phyloP scores from a whole-genome alignment of 2,888 invertebrate species.

The Syrista parreyssii region DNA sequence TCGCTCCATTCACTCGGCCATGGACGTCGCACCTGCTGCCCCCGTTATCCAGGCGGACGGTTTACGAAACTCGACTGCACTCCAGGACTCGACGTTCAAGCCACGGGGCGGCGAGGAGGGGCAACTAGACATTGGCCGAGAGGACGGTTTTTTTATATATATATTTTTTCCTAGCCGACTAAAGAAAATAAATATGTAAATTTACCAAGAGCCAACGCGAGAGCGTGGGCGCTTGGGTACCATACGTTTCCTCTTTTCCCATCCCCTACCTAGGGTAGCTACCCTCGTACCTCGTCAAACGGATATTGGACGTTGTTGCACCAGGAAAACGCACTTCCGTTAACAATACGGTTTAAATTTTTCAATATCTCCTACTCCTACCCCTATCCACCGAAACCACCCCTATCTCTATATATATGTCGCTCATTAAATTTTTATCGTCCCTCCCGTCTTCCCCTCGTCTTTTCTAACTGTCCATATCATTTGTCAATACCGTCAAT shows the following conservation, averaged over 20 bases:
- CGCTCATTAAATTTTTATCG: slow-evolving; percentile 5
- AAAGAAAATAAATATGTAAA: slow-evolving; percentile 39
- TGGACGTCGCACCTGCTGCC: neutral
- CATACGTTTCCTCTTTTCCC: neutral
- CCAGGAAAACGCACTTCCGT: slow-evolving; percentile 26
- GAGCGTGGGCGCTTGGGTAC: neutral
- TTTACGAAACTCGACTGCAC: slow-evolving; percentile 13
- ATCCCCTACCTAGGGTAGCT: slow-evolving; percentile 3
- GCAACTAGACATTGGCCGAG: slow-evolving; percentile 22
- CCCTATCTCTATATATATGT: neutral
- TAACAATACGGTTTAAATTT: slow-evolving; percentile 30
- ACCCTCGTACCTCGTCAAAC: slow-evolving; percentile 5
- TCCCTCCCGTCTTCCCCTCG: no score
- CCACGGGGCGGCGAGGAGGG: slow-evolving; percentile 10
- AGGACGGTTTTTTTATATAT: slow-evolving; percentile 26
- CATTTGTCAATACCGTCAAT: no score
- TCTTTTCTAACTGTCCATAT: no score
- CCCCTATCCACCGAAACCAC: slow-evolving; percentile 5
- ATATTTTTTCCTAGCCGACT: slow-evolving; percentile 33
- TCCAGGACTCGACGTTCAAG: slow-evolving; percentile 19
- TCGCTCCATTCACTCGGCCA: no score
- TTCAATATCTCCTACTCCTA: slow-evolving; percentile 23
- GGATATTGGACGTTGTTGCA: neutral
- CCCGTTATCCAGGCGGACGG: neutral
- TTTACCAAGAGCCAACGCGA: slow-evolving; percentile 21